Evolutionary conservation across 2,113 vertebrate species (phyloP).

Genomic region (Caloenas nicobarica): DNA sequence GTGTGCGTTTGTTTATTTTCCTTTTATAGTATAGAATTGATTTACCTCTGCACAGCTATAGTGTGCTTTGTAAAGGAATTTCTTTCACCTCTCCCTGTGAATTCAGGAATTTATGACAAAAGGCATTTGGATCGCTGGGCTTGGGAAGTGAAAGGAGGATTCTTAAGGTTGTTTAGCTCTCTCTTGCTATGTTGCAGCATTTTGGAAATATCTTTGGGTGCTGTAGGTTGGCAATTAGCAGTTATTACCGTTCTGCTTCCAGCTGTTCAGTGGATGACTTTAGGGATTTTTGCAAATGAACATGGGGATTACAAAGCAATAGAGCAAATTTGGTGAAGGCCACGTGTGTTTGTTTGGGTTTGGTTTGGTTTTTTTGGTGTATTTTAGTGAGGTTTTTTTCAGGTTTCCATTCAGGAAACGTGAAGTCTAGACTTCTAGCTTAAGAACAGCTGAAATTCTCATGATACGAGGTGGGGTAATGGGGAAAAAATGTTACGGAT

Average conservation of each 20-base stretch:
- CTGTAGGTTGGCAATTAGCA: neutral
- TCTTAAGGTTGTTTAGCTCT: neutral
- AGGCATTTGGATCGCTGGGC: fast-evolving
- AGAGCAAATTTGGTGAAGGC: neutral
- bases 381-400: no score
- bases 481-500: neutral
- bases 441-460: neutral
- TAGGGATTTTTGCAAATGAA: neutral
- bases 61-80: neutral
- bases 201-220: neutral
- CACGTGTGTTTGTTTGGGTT: neutral
- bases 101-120: neutral
- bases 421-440: neutral
- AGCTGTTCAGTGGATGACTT: neutral
- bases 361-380: no score
- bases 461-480: neutral
- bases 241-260: neutral
- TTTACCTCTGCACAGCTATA: neutral
- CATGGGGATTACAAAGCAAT: neutral
- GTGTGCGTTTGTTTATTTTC: neutral
- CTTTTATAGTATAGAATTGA: neutral
- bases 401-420: neutral
- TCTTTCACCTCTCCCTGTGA: neutral
- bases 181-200: fast-evolving
- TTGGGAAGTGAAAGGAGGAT: neutral